Conservation (phyloP, 2,113 vertebrate genomes). For the Rhodinocichla rosea region DNA sequence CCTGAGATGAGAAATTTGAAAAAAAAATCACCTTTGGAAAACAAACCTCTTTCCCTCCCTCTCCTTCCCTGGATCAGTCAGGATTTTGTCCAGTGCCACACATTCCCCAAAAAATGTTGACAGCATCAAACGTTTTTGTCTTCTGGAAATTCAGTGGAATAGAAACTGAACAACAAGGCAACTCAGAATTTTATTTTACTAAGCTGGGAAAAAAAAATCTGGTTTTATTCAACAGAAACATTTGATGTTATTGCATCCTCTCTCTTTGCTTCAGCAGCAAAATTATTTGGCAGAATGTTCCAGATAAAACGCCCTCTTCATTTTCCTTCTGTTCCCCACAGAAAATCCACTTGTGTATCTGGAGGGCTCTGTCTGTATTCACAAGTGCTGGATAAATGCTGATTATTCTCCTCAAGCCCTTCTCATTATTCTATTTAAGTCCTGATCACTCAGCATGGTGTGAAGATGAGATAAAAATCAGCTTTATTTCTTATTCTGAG, state of each 20-base stretch:
- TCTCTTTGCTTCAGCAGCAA: not conserved
- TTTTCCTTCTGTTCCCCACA: not conserved
- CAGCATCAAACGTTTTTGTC: not conserved
- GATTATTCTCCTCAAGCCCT: constrained; percentile 47
- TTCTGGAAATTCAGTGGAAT: not conserved
- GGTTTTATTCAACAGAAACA: not conserved
- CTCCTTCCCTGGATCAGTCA: not conserved
- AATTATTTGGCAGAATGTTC: not conserved
- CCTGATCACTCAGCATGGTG: constrained; percentile 24
- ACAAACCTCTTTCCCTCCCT: not conserved
- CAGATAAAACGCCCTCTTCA: not conserved
- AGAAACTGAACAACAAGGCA: not conserved
- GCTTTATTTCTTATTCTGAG: constrained; percentile 69
- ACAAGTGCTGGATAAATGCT: constrained; percentile 1
- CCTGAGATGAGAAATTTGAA: not conserved
- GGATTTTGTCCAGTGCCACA: not conserved
- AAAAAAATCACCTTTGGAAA: not conserved
- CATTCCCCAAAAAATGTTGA: not conserved
- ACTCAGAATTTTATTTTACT: not conserved
- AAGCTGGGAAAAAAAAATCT: not conserved
- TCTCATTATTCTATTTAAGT: constrained; percentile 55
- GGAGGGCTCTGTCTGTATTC: not conserved
- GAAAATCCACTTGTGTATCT: not conserved
- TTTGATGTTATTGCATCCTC: not conserved
- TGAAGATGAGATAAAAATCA: constrained; percentile 62